Percentiles rank a stretch among this genome's conserved stretches.
Conservation (phyloP, 2,888 invertebrate genomes). For the Polydrusus cervinus region DNA sequence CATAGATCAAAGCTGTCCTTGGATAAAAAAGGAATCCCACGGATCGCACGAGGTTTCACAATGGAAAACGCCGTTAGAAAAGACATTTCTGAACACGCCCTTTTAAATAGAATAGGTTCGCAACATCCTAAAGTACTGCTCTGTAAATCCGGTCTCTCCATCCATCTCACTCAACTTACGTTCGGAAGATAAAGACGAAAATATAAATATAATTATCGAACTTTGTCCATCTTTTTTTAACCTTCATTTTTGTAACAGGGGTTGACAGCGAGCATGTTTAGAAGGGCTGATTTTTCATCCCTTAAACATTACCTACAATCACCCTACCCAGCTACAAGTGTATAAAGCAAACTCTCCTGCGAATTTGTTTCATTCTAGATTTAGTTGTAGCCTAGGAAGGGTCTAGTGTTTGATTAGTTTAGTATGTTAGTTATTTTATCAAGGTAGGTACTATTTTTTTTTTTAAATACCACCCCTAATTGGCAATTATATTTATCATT, state of each 20-base stretch:
- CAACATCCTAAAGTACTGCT: not conserved
- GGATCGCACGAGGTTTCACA: no score
- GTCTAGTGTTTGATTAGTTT: no score
- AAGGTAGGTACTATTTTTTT: no score
- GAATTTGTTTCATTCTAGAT: slow-evolving; percentile 28
- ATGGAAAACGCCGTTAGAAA: no score
- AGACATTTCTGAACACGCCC: not conserved
- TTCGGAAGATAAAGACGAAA: not conserved
- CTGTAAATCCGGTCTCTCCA: not conserved
- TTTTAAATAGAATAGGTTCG: not conserved
- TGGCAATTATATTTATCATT: not conserved
- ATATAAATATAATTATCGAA: not conserved
- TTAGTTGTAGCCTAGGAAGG: slow-evolving; percentile 27
- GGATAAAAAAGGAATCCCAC: no score
- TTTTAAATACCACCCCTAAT: slow-evolving; percentile 10
- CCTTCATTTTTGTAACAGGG: not conserved
- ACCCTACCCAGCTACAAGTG: slow-evolving; percentile 28
- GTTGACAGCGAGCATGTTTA: slow-evolving; percentile 16
- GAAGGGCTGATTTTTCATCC: slow-evolving; percentile 33
- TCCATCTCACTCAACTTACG: not conserved
- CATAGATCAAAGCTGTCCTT: no score
- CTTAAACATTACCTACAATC: slow-evolving; percentile 24
- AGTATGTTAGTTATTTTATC: not conserved
- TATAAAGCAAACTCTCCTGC: slow-evolving; percentile 15
- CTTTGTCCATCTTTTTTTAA: slow-evolving; percentile 16